Conservation (phyloP, 2,113 vertebrate species). For the Seriola quinqueradiata region DNA sequence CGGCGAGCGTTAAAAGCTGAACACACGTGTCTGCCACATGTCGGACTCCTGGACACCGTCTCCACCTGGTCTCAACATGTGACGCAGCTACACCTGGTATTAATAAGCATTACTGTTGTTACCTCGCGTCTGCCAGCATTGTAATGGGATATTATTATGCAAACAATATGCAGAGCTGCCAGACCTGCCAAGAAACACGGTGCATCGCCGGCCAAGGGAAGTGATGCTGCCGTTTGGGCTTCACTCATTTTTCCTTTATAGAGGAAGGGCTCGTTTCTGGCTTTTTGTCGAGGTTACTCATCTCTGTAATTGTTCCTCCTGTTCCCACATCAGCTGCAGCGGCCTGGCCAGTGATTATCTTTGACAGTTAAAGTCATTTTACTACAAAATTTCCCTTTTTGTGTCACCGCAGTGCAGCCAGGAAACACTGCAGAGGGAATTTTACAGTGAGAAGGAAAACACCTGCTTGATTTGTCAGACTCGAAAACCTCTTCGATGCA, state of each 20-base stretch:
- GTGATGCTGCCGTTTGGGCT: conserved; percentile 1
- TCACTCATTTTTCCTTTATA: neutral
- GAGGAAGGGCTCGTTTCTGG: neutral
- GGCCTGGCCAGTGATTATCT: neutral
- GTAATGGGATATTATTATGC: neutral
- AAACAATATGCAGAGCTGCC: neutral
- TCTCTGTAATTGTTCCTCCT: no score
- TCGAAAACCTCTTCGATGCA: no score
- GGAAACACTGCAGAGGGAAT: no score
- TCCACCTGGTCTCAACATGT: no score
- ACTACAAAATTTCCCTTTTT: no score
- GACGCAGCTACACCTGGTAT: neutral
- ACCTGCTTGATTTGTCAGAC: neutral
- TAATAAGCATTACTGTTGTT: neutral
- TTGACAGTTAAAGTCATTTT: neutral
- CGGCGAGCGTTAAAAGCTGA: no score
- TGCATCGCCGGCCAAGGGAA: conserved; percentile 1
- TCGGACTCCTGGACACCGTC: no score
- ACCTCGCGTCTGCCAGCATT: neutral
- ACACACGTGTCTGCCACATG: no score
- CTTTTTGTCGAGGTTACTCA: neutral
- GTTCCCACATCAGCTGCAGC: no score
- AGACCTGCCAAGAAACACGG: neutral
- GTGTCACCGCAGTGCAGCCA: no score
- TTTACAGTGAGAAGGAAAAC: neutral